Evolutionary conservation across 2,113 vertebrate species (phyloP).

Genomic region (Hydropotes inermis): DNA sequence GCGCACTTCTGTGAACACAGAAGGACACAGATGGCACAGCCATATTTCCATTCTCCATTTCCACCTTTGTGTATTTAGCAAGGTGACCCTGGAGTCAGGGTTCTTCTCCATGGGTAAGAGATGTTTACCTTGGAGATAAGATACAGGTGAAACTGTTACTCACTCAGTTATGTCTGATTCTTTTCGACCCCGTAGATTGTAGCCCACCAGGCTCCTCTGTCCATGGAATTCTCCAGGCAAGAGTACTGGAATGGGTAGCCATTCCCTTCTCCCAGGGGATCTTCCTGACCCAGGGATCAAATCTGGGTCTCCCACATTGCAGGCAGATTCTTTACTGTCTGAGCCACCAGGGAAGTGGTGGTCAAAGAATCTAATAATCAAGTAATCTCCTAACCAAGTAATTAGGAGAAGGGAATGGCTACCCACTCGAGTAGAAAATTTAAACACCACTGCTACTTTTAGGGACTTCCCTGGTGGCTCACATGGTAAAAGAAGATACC

Average conservation of each 20-base stretch:
- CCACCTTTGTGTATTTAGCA: background rate
- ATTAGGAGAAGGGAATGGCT: background rate
- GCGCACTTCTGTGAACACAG: background rate
- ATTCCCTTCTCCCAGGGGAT: background rate
- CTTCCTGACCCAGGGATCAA: background rate
- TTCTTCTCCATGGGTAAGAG: background rate
- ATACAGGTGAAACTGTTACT: background rate
- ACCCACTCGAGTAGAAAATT: background rate
- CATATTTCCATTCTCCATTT: background rate
- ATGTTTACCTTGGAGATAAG: background rate
- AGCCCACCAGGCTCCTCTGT: background rate
- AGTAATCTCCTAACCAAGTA: too few relatives aligned
- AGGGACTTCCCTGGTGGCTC: background rate
- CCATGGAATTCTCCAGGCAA: background rate
- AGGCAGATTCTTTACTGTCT: background rate
- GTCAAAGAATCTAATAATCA: too few relatives aligned
- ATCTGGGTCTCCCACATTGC: rapidly evolving
- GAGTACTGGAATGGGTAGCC: background rate
- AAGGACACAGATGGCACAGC: background rate
- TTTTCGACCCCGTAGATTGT: background rate
- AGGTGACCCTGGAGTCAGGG: background rate
- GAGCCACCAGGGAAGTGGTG: background rate
- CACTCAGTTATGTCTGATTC: background rate
- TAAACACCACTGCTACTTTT: background rate
- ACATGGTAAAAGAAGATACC: background rate